Conservation (phyloP, 2,797 vertebrate species). For the Muscicapa striata region DNA sequence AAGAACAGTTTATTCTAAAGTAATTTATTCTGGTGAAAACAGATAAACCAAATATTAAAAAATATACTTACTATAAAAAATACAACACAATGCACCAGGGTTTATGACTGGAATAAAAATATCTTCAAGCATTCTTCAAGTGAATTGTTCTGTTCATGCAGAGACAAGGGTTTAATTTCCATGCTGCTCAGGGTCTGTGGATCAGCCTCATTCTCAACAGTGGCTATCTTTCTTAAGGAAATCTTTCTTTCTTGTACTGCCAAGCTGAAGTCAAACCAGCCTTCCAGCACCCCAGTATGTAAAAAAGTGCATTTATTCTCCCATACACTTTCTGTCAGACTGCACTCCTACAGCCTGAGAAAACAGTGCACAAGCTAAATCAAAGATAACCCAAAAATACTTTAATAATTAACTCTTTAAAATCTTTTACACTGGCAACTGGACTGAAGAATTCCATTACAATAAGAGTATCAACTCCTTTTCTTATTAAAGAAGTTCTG, state of each 20-base stretch:
- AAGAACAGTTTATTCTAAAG: neutral
- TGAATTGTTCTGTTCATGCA: neutral
- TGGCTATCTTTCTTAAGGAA: neutral
- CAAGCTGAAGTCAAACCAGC: neutral
- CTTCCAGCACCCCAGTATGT: neutral
- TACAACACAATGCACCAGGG: neutral
- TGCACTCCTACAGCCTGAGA: neutral
- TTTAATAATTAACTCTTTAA: neutral
- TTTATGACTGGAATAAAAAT: slow-evolving; percentile 2
- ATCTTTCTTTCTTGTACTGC: neutral
- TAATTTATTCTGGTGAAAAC: neutral
- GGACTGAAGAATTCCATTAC: neutral
- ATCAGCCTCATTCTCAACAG: neutral
- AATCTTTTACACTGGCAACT: neutral
- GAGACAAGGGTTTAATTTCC: neutral
- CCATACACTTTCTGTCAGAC: neutral
- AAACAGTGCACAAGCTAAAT: neutral
- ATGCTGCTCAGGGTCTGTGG: neutral
- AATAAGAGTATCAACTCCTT: neutral
- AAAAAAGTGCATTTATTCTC: neutral
- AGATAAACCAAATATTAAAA: neutral
- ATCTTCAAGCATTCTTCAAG: neutral
- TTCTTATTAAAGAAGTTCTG: neutral
- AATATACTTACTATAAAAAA: neutral
- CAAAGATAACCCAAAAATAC: neutral